These are phyloP conservation scores for Corythaixoides concolor DNA, from an alignment of 2,113 vertebrate species.

Conservation along the genomic window DNA sequence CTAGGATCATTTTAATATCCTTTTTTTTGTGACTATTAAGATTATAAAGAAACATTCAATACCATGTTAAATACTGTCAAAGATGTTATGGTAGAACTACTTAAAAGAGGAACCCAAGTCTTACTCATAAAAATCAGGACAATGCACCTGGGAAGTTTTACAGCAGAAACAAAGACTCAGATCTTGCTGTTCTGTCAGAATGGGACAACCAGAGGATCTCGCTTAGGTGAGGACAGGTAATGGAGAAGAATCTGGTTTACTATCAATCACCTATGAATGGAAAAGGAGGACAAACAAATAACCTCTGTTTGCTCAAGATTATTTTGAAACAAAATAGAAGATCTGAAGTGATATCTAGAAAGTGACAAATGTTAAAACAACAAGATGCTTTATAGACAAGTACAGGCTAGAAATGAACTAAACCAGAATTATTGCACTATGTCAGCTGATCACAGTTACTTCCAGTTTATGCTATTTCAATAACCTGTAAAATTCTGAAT, in stretches of 20 bases:
- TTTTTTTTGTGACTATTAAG: neutral
- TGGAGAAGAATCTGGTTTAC: neutral
- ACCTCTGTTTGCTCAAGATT: slow-evolving; percentile 2
- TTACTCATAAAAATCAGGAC: neutral
- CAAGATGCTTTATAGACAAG: slow-evolving; percentile 31
- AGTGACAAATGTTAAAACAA: slow-evolving; percentile 38
- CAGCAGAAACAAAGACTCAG: neutral
- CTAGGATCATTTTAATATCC: neutral
- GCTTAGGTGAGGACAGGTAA: neutral
- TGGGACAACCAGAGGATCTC: neutral
- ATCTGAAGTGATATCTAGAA: slow-evolving; percentile 32
- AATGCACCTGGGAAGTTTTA: neutral
- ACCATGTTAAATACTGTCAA: neutral
- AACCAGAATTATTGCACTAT: slow-evolving; percentile 4
- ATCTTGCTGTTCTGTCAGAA: neutral
- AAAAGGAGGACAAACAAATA: neutral
- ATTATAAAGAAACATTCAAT: neutral
- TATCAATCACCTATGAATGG: neutral
- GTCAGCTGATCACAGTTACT: slow-evolving; percentile 20
- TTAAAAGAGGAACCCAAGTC: neutral
- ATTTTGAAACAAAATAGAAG: slow-evolving; percentile 27
- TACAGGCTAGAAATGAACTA: slow-evolving; percentile 18
- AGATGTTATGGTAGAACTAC: neutral
- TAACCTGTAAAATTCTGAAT: slow-evolving; percentile 21
- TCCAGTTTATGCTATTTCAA: neutral